Conservation (phyloP, 1,140 invertebrate genomes). For the Piezodorus guildinii region DNA sequence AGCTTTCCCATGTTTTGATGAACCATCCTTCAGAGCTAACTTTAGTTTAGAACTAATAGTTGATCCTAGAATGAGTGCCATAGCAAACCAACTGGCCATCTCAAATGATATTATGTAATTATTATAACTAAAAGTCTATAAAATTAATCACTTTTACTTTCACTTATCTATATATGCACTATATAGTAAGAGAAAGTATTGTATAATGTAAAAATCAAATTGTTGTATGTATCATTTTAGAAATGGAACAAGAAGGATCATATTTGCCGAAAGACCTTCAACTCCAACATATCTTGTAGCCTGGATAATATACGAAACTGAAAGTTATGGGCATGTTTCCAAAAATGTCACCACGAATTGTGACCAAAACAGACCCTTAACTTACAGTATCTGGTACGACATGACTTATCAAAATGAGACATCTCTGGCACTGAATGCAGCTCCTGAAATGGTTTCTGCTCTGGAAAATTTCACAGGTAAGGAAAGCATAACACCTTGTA, state of each 20-base stretch:
- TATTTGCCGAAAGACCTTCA: neutral
- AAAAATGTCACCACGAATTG: neutral
- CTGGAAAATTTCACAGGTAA: slow-evolving; percentile 1
- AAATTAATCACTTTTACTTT: no score
- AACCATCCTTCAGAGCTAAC: slow-evolving; percentile 53
- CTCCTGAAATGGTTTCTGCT: neutral
- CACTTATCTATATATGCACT: no score
- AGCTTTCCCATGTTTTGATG: slow-evolving; percentile 92
- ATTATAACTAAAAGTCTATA: no score
- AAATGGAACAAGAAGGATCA: neutral
- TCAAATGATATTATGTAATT: slow-evolving; percentile 7
- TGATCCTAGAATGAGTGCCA: slow-evolving; percentile 14
- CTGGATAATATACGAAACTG: neutral
- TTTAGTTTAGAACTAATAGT: slow-evolving; percentile 34
- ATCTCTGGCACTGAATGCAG: neutral
- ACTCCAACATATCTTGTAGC: neutral
- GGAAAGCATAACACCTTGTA: no score
- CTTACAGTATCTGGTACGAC: neutral
- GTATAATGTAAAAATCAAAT: neutral
- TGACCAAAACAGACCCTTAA: neutral
- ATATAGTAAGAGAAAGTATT: no score
- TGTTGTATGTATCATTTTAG: neutral
- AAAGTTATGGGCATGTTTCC: neutral
- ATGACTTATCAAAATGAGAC: neutral
- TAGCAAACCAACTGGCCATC: slow-evolving; percentile 27